Evolutionary conservation across 2,888 invertebrate genomes (phyloP), one percentile per base, ranked within the genome.

Genomic region (Brenthis hecate): DNA sequence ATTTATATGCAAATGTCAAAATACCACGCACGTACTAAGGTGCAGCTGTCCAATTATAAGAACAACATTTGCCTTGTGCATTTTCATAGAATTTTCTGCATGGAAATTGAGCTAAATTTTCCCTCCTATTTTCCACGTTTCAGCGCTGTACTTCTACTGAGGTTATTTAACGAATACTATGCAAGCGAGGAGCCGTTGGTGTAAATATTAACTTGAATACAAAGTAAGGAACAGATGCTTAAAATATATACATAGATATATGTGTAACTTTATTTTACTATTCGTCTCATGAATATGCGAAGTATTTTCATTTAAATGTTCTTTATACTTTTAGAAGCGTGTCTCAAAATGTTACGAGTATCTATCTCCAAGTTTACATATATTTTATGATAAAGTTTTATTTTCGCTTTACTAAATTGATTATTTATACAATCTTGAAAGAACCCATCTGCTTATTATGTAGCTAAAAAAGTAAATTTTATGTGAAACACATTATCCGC

Each of bases 1-100:
- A 92, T 92, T 91, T 92, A 92, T 89, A 91, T 92, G 92, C 86
- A 88, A 92, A 92, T 92, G 69, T 81, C 77, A 85, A 85, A 89
- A 88, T 86, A 84, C 88, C 86, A 86, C 84, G 89, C 90, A 88
- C 86, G 87, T 60, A 82, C 85, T 88, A 84, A 88, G 86, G 85
- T 83, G 81, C 89, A 90, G 86, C 89, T 91, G 89, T 87, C 83
- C 89, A 89, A 90, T 91, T 90, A 90, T 87, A 87, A 87, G 88
- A 88, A 88, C 88, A 89, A 87, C 86, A 87, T 87, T 88, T 84
- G 83, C 83, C 84, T 83, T 84, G 83, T 86, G 89, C 86, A 89
- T 88, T 91, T 91, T 88, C 87, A 89, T 86, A 81, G 80, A 87
- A 84, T 87, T 89, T 89, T 87, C 86, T 84, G 75, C 75, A 77